Evolutionary conservation across 2,113 vertebrate species (phyloP).

Genomic region (Pterocles orientalis): DNA sequence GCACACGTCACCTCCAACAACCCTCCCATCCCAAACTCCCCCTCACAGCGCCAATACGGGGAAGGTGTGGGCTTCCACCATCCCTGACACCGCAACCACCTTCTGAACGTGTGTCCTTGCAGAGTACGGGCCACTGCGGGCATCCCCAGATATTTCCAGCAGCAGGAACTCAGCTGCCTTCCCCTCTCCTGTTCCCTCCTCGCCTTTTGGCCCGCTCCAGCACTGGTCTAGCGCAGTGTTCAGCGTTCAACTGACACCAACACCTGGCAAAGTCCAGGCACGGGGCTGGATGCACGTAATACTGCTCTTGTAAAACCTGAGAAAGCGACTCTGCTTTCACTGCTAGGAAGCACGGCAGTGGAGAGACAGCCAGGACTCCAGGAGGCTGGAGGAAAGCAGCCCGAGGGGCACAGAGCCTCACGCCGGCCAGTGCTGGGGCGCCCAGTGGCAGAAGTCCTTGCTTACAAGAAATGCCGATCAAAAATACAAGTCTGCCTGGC

Average conservation of each 20-base stretch:
- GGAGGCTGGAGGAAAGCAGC: neutral
- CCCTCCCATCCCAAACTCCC: neutral
- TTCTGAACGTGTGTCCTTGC: accelerated
- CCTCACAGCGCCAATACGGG: accelerated
- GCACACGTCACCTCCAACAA: neutral
- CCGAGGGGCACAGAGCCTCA: neutral
- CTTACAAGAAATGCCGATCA: neutral
- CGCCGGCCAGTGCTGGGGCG: accelerated
- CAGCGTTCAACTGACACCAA: neutral
- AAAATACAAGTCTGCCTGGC: neutral
- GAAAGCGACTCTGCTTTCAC: neutral
- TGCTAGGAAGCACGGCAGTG: neutral
- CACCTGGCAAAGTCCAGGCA: neutral
- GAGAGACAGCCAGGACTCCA: neutral
- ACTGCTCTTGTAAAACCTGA: neutral
- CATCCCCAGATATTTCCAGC: neutral
- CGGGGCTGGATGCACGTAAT: accelerated
- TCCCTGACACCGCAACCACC: neutral
- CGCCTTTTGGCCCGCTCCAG: neutral
- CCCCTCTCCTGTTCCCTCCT: neutral
- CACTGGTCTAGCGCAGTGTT: accelerated
- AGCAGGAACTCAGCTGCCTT: neutral
- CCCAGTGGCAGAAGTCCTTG: neutral
- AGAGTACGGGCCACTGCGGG: accelerated
- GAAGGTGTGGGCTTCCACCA: accelerated